Evolutionary conservation across 1,140 invertebrate genomes (phyloP), one percentile per base, ranked within the genome.

Genomic region (Trichomalopsis sarcophagae): DNA sequence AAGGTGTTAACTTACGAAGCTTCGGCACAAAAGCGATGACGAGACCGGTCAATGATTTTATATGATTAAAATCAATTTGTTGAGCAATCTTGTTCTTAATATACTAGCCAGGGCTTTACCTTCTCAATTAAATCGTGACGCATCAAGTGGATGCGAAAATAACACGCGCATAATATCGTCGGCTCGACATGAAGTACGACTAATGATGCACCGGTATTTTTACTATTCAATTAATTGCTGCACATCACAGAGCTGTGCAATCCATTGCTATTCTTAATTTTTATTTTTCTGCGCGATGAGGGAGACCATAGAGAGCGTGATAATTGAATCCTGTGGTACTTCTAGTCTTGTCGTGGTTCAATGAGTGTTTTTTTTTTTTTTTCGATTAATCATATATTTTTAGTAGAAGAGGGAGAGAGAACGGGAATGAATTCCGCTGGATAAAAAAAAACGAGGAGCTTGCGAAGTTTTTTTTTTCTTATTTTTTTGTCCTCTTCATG

Each of bases 291-390:
- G 47, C 68, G 11, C 36, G n/a, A 68, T 78, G 33, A 78, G 33
- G 36, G 55, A 84, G 78, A 68, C 84, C 77, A 81, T 81, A 76
- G 71, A 7, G 71, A 76, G 23, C 47, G 77, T 79, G 55, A 81
- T 36, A 81, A 47, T 66, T 76, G 69, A 80, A 84, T 84, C 78
- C 86, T 84, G 74, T 88, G 84, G 84, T 86, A 86, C 86, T 86
- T 87, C 83, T 87, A 88, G 86, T 88, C 87, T 87, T 88, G 81
- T 87, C 79, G 75, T 81, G 75, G 33, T 78, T 79, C n/a, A 84
- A 77, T 76, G 68, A 81, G 75, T 71, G 40, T 1, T 7, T 14
- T 69, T 73, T 87, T 14, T 69, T 73, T 87, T 17, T 68, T 73
- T 87, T 79, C n/a, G 30, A 79, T 83, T 82, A 55, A 86, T 77